Conservation (phyloP, 2,797 vertebrate species). For the Tachyglossus aculeatus region DNA sequence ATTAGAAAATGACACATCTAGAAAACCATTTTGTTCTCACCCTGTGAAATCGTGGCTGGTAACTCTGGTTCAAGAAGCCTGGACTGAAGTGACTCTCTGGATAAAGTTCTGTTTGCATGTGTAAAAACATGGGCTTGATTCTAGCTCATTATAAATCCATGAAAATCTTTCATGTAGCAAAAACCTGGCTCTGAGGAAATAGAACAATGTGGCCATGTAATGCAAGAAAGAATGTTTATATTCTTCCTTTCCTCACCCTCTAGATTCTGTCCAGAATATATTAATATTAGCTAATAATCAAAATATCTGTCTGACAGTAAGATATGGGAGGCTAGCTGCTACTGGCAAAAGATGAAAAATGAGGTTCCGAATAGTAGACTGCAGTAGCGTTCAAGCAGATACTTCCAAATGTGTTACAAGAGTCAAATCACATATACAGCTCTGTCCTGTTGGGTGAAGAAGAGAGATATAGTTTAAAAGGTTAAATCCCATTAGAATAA, state of each 20-base stretch:
- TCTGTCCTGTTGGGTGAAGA: slow-evolving; percentile 16
- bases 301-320: slow-evolving; percentile 2
- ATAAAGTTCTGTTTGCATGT: background rate
- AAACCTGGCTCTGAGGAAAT: background rate
- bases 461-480: slow-evolving; percentile 18
- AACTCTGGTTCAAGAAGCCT: too few species aligned
- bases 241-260: slow-evolving; percentile 6
- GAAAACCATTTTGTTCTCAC: too few species aligned
- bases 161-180: background rate
- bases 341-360: slow-evolving; percentile 18
- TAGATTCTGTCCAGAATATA: slow-evolving; percentile 20
- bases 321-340: background rate
- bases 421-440: slow-evolving; percentile 14
- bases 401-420: slow-evolving; percentile 22
- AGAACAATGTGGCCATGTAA: background rate
- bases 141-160: too few species aligned
- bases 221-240: background rate
- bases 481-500: slow-evolving; percentile 3
- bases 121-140: too few species aligned
- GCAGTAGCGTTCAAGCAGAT: background rate
- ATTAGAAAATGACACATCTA: too few species aligned
- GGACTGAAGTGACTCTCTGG: background rate
- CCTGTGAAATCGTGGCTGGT: too few species aligned
- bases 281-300: slow-evolving; percentile 6
- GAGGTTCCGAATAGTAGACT: slow-evolving; percentile 18